Base-by-base conservation (phyloP, 2,888 invertebrate species). In the Dusona sp. region DNA sequence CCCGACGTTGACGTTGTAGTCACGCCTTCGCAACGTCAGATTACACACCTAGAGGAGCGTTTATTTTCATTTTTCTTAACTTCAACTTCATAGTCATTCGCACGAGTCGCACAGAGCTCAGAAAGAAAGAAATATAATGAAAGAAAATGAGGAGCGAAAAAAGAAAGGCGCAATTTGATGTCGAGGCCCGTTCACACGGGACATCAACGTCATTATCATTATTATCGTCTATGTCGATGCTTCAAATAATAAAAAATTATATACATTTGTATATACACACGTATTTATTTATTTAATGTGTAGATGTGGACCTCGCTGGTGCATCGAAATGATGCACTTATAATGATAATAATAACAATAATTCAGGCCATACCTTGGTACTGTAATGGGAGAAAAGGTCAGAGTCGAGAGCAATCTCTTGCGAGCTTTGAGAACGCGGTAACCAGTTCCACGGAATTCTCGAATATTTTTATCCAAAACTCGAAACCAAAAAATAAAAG, bases 381-480 rank as follows among this genome's bases (percentile, higher is more conserved):
- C 65, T 38, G 11, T n/a, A 36, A 67, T 36, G 29, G 29, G 74
- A 29, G 68, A 25, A 85, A 88, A 89, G 84, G 87, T 88, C 87
- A 83, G 75, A 75, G 48, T 74, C 79, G 70, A 70, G 42, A 42
- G 38, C 9, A 36, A 25, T 57, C 72, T 85, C 54, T 67, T 7
- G 29, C 57, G 65, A 81, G 79, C 84, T 89, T 88, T 87, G 88
- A 83, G 85, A 88, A 87, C 84, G 86, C 84, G 86, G 73, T 85
- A 91, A 89, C 90, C 87, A 88, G 90, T 89, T 91, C 33, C 78
- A 72, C 57, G 42, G 68, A 45, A 64, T 79, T 67, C 84, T 42
- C 25, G 25, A 70, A 74, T 54, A 67, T 45, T 65, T 81, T 68
- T n/a, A 67, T 81, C 65, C 65, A 4, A 33, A 33, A 33, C 4